Evolutionary conservation across 2,113 vertebrate species (phyloP), one percentile per base, ranked within the genome.

Genomic region (Glareola pratincola): DNA sequence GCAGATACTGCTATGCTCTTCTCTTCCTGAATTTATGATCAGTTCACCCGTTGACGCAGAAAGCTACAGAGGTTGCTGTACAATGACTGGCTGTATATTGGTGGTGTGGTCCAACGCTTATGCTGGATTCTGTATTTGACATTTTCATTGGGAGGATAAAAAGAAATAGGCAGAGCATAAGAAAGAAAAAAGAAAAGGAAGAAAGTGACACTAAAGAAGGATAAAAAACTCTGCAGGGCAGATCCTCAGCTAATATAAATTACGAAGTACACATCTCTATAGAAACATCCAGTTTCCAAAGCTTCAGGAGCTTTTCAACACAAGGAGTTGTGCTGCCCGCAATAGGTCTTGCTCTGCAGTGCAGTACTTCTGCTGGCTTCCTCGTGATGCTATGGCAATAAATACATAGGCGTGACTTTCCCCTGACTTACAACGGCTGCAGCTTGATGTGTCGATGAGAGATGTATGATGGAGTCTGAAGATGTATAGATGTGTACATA

Each of bases 91-190:
- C 74, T 90, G 23, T 79, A 27, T 67, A 66, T 72, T 4, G 2
- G 19, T 57, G 67, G 48, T 85, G 78, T 51, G 57, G 21, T 72
- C 66, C 66, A 51, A 22, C 8, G 10, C 14, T 66, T 75, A 27
- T 26, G 20, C 63, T 86, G 64, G 47, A 67, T 80, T 86, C 64
- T 63, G 6, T 53, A 73, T 53, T 27, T 84, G 86, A 53, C 16
- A 74, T 91, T 94, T 89, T 88, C 88, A 95, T 59, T 81, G 76
- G 15, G 43, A 81, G 6, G 18, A 84, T 96, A 78, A 88, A 86
- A 94, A 92, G 64, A 95, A 95, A 89, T 19, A 50, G 50, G n/a
- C 37, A 90, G 39, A 62, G 47, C 45, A 50, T 92, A 71, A 77
- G 47, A 67, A 11, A 43, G 26, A 53, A 50, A 62, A 77, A 80